These are phyloP conservation scores for Cylindroiulus punctatus DNA, from an alignment of 2,888 invertebrate species.

Conservation along the genomic window DNA sequence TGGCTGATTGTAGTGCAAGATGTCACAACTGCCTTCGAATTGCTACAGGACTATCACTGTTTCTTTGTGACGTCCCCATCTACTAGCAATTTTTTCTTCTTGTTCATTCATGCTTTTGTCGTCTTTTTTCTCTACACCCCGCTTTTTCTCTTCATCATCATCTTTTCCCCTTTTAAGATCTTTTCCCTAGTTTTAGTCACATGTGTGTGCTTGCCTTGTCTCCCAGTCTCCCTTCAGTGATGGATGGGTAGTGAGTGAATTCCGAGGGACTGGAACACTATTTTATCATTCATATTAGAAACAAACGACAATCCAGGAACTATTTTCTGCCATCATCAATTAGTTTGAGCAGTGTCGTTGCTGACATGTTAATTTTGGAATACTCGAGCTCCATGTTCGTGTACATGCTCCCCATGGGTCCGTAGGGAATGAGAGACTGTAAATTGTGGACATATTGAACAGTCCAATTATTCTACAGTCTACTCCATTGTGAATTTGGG, in stretches of 20 bases:
- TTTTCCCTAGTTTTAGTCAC: background rate
- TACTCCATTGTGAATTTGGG: background rate
- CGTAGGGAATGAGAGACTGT: background rate
- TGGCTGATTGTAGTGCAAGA: background rate
- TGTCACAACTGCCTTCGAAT: background rate
- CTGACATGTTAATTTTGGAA: slow-evolving; percentile 32
- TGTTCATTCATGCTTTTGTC: slow-evolving; percentile 21
- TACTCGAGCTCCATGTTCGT: background rate
- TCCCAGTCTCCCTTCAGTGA: background rate
- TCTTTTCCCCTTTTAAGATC: background rate
- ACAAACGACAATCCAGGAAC: background rate
- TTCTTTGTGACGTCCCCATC: background rate
- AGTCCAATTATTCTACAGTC: background rate
- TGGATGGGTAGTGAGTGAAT: slow-evolving; percentile 11
- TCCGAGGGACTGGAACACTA: background rate
- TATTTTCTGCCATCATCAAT: slow-evolving; percentile 27
- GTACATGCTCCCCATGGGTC: background rate
- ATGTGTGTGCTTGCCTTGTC: background rate
- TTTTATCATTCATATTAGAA: slow-evolving; percentile 16
- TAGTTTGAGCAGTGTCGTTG: slow-evolving; percentile 32
- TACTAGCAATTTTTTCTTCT: background rate
- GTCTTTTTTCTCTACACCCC: background rate
- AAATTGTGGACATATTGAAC: background rate
- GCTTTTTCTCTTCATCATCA: slow-evolving; percentile 5
- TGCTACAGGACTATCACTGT: background rate